phyloP scores from a whole-genome alignment of 2,113 vertebrate genomes.

The Cichladusa arquata region DNA sequence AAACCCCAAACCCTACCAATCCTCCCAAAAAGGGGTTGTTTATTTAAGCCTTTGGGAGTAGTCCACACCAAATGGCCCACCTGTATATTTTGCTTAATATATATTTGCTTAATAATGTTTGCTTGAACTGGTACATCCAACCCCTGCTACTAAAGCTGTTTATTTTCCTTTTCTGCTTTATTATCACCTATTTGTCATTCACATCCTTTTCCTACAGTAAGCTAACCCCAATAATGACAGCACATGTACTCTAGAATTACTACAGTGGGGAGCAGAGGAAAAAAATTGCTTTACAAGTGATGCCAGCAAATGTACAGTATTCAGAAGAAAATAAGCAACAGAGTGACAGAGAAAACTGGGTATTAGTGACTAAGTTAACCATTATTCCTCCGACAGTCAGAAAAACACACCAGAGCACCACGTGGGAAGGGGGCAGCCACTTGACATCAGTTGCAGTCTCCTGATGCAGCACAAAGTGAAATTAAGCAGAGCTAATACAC shows the following conservation, averaged over 20 bases:
- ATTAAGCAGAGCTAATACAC: not conserved
- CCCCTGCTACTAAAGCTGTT: not conserved
- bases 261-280: not conserved
- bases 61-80: not conserved
- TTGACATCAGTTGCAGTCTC: not conserved
- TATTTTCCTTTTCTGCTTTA: conserved; percentile 7
- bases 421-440: not conserved
- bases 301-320: not conserved
- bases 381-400: not conserved
- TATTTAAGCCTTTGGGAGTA: not conserved
- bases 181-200: not conserved
- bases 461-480: not conserved
- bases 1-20: not conserved
- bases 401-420: accelerated
- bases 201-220: not conserved
- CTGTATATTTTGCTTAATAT: not conserved
- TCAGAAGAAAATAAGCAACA: not conserved
- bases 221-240: not conserved
- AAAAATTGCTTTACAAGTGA: not conserved
- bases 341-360: not conserved
- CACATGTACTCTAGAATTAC: not conserved
- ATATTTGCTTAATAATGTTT: no score
- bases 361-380: not conserved
- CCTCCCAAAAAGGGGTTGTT: not conserved
- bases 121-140: not conserved